A percentile compares a stretch with the other conserved stretches of the same genome.
phyloP scores from a whole-genome alignment of 2,888 invertebrate genomes.

The Pardosa pseudoannulata region DNA sequence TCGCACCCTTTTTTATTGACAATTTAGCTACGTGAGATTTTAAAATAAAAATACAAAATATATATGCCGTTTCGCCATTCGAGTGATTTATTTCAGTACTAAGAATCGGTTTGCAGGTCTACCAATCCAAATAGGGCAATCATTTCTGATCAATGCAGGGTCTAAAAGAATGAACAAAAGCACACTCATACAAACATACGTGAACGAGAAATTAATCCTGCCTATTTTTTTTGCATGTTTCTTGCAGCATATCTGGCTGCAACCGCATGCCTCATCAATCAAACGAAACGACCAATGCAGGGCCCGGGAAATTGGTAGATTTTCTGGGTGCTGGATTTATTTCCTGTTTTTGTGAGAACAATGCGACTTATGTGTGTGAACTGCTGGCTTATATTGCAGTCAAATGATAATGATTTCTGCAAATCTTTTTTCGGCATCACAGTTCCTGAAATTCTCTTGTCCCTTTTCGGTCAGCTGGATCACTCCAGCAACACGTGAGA shows the following conservation, averaged over 20 bases:
- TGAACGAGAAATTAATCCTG: slow-evolving; percentile 1
- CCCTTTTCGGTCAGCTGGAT: too few species aligned
- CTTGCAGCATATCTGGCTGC: not conserved
- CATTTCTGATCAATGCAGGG: not conserved
- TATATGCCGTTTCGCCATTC: not conserved
- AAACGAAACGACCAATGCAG: not conserved
- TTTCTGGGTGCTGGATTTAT: slow-evolving; percentile 15
- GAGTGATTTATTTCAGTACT: not conserved
- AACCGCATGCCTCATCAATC: slow-evolving; percentile 8
- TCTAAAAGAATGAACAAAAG: not conserved
- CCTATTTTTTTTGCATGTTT: not conserved
- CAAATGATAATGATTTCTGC: too few species aligned
- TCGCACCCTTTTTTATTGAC: too few species aligned
- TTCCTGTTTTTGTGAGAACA: not conserved
- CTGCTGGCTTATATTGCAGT: too few species aligned
- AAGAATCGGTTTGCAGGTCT: not conserved
- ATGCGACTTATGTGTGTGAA: not conserved
- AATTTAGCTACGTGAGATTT: too few species aligned
- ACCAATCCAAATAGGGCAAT: not conserved
- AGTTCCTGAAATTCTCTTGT: too few species aligned
- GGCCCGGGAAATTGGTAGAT: not conserved
- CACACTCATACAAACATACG: too few species aligned
- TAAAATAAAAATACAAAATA: too few species aligned
- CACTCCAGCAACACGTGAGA: too few species aligned
- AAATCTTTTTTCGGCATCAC: too few species aligned